phyloP scores from a whole-genome alignment of 2,797 vertebrate genomes.

The Babyrousa celebensis region DNA sequence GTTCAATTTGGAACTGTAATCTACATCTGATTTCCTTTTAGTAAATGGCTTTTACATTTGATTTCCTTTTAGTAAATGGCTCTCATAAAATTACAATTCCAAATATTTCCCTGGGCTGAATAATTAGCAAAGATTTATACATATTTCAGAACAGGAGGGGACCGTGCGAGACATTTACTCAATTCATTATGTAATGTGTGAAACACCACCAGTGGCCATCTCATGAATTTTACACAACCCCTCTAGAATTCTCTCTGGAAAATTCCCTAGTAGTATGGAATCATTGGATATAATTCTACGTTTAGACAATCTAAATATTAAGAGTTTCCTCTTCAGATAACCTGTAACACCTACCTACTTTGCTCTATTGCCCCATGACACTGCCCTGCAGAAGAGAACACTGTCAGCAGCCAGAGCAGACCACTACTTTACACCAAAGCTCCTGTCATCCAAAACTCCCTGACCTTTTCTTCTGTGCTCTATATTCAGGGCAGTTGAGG shows the following conservation, averaged over 20 bases:
- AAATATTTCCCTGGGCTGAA: background rate
- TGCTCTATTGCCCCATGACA: background rate
- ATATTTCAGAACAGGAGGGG: constrained; percentile 13
- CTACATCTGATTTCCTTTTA: constrained; percentile 47
- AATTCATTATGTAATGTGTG: background rate
- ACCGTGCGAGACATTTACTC: background rate
- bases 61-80: constrained; percentile 37
- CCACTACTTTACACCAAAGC: background rate
- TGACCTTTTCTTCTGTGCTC: background rate
- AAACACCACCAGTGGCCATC: background rate
- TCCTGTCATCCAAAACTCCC: background rate
- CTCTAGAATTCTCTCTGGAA: background rate
- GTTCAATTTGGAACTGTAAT: constrained; percentile 7
- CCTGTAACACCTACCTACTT: background rate
- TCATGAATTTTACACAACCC: background rate
- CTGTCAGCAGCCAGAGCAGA: background rate
- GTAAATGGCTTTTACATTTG: constrained; percentile 30
- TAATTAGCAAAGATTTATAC: constrained; percentile 9
- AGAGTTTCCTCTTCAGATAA: background rate
- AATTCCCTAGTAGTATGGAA: background rate
- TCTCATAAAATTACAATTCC: background rate
- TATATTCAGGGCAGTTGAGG: background rate
- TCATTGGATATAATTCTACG: background rate
- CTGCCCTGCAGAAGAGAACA: background rate
- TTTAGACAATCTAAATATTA: background rate